Conservation (phyloP, 1,140 invertebrate species). For the Eupeodes corollae region DNA sequence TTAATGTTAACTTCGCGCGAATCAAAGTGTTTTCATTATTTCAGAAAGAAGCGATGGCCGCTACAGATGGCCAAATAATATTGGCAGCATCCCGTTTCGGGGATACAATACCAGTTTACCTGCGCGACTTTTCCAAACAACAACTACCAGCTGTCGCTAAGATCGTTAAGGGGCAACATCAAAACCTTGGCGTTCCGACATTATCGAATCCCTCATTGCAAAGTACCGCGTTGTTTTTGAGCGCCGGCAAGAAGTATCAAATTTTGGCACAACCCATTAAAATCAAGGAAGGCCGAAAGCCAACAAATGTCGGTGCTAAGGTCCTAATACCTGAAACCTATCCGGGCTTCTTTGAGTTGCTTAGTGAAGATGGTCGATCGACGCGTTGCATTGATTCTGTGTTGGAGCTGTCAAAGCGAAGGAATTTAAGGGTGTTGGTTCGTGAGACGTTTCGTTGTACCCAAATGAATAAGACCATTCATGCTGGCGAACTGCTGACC, state of each 20-base stretch:
- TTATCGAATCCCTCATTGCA: conserved; percentile 71
- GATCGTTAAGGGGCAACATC: conserved; percentile 86
- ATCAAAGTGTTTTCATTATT: conserved; percentile 36
- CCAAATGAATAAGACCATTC: conserved; percentile 59
- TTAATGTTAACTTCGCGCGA: conserved; percentile 36
- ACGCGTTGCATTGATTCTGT: conserved; percentile 83
- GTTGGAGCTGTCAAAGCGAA: conserved; percentile 61
- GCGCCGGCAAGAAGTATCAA: conserved; percentile 69
- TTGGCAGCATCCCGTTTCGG: conserved; percentile 74
- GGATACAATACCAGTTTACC: conserved; percentile 46
- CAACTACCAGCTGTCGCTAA: conserved; percentile 74
- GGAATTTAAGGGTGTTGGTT: conserved; percentile 53
- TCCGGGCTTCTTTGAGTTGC: conserved; percentile 83
- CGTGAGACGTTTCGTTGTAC: conserved; percentile 54
- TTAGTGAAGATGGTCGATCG: conserved; percentile 84
- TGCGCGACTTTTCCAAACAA: conserved; percentile 53
- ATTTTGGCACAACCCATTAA: conserved; percentile 83
- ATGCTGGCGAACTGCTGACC: conserved; percentile 56
- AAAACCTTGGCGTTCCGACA: conserved; percentile 74
- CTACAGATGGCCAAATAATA: conserved; percentile 73
- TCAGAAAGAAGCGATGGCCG: conserved; percentile 51
- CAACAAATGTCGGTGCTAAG: conserved; percentile 63
- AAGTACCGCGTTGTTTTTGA: conserved; percentile 71
- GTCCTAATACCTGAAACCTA: conserved; percentile 83
- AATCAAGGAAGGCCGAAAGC: conserved; percentile 67